Evolutionary conservation across 2,888 invertebrate species (phyloP), one percentile per base, ranked within the genome.

Genomic region (Ophion ventricosus): DNA sequence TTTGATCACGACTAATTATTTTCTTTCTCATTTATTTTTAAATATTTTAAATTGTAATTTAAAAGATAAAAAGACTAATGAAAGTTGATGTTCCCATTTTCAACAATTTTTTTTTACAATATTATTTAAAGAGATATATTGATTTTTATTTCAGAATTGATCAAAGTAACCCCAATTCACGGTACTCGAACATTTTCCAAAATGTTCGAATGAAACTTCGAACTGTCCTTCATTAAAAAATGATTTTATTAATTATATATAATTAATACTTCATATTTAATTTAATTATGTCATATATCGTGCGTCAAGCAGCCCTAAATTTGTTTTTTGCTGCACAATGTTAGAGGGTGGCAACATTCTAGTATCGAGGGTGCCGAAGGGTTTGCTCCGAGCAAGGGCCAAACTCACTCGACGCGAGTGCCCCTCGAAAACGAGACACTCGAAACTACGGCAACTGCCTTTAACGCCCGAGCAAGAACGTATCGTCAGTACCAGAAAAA

Each of bases 371-470:
- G 17, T 49, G 49, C 49, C 17, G 49, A 17, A 49, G 49, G 4
- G 49, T 49, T 49, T 14, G 14, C 49, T 1, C 17, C 49, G 17
- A 14, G 14, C 49, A 17, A 49, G 49, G 49, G 14, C 14, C 0
- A 49, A 49, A 14, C 14, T 17, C 49, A 17, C 49, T 35, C 49
- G 17, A 49, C n/a, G 67, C 20, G 75, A 23, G 69, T 64, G 56
- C 56, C 29, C 76, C 76, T 80, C 61, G 56, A 72, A 73, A n/a
- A 23, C 49, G 59, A 74, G 74, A 54, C 20, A n/a, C 35, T 78
- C 20, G 67, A 84, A 84, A 79, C 64, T 59, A 66, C 82, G 56
- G 49, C 20, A 17, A 54, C 57, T 66, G 56, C 63, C 73, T 49
- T 72, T 59, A 49, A 61, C 73, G 67, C 76, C 70, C 63, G 57